These are phyloP conservation scores for Dasysyrphus tricinctus DNA, from an alignment of 2,888 invertebrate species.

Conservation along the genomic window DNA sequence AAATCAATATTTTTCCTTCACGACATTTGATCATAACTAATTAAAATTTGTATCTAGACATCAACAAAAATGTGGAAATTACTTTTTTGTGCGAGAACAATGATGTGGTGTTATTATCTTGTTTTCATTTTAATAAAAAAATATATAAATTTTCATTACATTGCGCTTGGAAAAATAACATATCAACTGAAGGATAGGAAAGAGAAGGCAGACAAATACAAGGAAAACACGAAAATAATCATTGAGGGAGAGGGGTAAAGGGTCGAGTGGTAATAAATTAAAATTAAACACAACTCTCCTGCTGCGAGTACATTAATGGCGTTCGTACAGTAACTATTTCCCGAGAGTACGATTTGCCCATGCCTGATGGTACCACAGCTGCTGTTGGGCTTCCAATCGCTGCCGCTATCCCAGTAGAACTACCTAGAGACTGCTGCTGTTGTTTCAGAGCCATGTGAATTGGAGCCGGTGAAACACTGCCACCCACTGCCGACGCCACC, in stretches of 20 bases:
- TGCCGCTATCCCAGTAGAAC: conserved; percentile 76
- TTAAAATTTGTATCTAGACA: neutral
- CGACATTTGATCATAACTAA: conserved; percentile 31
- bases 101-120: conserved; percentile 23
- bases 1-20: neutral
- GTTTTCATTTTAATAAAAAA: conserved; percentile 67
- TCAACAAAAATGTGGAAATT: neutral
- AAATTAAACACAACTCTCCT: conserved; percentile 88
- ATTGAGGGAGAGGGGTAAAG: neutral
- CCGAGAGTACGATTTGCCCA: conserved; percentile 83
- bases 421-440: conserved; percentile 76
- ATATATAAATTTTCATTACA: conserved; percentile 64
- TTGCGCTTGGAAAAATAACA: conserved; percentile 40
- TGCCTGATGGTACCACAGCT: conserved; percentile 81
- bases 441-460: conserved; percentile 65
- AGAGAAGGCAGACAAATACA: neutral
- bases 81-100: conserved; percentile 9
- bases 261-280: conserved; percentile 65
- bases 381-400: conserved; percentile 82
- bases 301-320: conserved; percentile 87
- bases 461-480: conserved; percentile 78
- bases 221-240: conserved; percentile 25
- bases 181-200: conserved; percentile 46
- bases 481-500: conserved; percentile 78
- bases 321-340: conserved; percentile 89